phyloP scores from a whole-genome alignment of 2,797 vertebrate genomes.

The Sciaenops ocellatus region DNA sequence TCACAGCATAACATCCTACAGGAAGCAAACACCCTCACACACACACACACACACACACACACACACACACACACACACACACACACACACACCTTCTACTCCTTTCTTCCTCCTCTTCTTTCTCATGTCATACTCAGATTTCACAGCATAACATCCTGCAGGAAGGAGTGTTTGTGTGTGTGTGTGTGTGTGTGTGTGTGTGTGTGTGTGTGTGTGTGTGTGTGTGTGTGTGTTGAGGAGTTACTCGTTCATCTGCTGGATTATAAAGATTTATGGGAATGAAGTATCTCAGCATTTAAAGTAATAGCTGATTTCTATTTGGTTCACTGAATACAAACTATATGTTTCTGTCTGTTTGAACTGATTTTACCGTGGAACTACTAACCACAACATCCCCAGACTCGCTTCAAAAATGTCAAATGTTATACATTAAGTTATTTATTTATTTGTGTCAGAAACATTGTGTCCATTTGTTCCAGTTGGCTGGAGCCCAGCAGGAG shows the following conservation, averaged over 20 bases:
- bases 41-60: constrained; percentile 18
- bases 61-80: constrained; percentile 16
- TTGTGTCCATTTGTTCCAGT: no score
- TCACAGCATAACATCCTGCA: constrained; percentile 68
- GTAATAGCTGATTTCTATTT: no score
- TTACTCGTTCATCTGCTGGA: background rate
- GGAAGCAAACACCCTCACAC: constrained; percentile 61
- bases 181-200: background rate
- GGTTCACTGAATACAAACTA: no score
- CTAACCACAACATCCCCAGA: no score
- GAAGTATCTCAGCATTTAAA: no score
- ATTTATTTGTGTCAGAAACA: no score
- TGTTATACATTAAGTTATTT: no score
- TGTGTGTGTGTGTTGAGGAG: background rate
- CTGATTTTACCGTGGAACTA: no score
- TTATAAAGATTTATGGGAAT: no score
- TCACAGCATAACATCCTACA: constrained; percentile 74
- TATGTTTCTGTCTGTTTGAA: no score
- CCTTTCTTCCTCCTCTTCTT: constrained; percentile 39
- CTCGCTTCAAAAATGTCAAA: no score
- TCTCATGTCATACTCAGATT: constrained; percentile 62
- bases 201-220: background rate
- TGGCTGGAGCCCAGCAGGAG: no score
- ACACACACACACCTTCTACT: constrained; percentile 27
- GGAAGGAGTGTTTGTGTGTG: constrained; percentile 22